Evolutionary conservation across 2,888 invertebrate species (phyloP).

Genomic region (Heterodera filipjevi): DNA sequence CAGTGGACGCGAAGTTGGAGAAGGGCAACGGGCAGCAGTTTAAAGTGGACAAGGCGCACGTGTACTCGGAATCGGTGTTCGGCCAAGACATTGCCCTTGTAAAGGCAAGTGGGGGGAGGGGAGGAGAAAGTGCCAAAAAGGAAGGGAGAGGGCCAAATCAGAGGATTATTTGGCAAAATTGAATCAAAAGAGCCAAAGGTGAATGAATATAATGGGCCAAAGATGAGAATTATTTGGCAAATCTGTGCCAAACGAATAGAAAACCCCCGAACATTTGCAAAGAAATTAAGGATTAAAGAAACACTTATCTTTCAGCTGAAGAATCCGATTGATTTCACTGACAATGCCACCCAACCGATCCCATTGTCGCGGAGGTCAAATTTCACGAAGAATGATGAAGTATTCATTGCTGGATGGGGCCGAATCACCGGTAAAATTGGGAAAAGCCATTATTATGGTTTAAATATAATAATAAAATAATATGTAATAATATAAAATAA

Average conservation of each 20-base stretch:
- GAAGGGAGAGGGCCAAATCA: not conserved
- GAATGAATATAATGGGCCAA: too few species aligned
- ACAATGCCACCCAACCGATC: conserved; percentile 14
- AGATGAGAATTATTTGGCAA: too few species aligned
- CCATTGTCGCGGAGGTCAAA: conserved; percentile 5
- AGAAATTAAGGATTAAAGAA: too few species aligned
- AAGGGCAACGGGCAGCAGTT: not conserved
- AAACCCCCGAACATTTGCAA: too few species aligned
- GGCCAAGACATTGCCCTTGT: conserved; percentile 21
- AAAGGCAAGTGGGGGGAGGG: not conserved
- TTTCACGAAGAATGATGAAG: not conserved
- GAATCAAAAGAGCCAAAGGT: not conserved
- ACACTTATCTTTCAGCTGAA: conserved; percentile 4
- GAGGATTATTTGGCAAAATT: not conserved
- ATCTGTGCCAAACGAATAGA: too few species aligned
- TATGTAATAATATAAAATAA: not conserved
- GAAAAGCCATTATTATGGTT: too few species aligned
- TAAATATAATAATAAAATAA: too few species aligned
- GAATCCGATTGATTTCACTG: not conserved
- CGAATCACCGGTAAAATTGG: conserved; percentile 13
- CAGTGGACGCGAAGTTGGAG: conserved; percentile 20
- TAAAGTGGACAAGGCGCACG: conserved; percentile 16
- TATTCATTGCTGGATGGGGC: conserved; percentile 26
- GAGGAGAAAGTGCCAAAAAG: not conserved
- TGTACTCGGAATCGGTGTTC: conserved; percentile 23